Evolutionary conservation across 2,888 invertebrate species (phyloP), one percentile per base, ranked within the genome.

Genomic region (Drosophila kanekoi): DNA sequence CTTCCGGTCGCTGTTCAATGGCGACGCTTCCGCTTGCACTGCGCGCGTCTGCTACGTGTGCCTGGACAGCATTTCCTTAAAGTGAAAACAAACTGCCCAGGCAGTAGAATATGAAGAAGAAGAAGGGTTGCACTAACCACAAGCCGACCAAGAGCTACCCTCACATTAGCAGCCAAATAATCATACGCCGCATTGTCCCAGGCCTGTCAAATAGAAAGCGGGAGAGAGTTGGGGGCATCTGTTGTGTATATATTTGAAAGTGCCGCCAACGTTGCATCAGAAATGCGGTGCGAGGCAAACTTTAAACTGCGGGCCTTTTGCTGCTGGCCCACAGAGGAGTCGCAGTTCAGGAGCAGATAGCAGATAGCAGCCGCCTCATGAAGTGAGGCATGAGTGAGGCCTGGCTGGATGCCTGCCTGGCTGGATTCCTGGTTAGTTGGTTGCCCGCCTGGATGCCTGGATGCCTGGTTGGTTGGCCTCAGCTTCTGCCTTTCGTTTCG

Each of bases 101-200:
- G 13, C 5, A 41, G 14, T 6, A 37, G 4, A 14, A 23, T 5
- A 32, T 14, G 33, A 20, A 43, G 43, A 14, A 40, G 41, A 32
- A 48, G 45, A 41, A 49, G 47, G 40, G 33, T 47, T 59, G 28
- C 20, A 47, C 54, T 60, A 53, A 53, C 71, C 87, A 69, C 84
- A 77, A 64, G 41, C 68, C 71, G 64, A 37, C 52, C 68, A 23
- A 59, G 38, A 38, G 41, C 51, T 69, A 59, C 47, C 77, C 71
- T 72, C 74, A 76, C 75, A 74, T 73, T 72, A 70, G 47, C 72
- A 74, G 57, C 52, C 69, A 66, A 87, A 82, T 82, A 85, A 87
- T 85, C 79, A 85, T 85, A 72, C 69, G 87, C 87, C 85, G 84
- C 87, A 84, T 84, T 81, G 86, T 85, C 51, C 68, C 53, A 57